Evolutionary conservation across 2,888 invertebrate genomes (phyloP).

Genomic region (Acrobeloides nanus): DNA sequence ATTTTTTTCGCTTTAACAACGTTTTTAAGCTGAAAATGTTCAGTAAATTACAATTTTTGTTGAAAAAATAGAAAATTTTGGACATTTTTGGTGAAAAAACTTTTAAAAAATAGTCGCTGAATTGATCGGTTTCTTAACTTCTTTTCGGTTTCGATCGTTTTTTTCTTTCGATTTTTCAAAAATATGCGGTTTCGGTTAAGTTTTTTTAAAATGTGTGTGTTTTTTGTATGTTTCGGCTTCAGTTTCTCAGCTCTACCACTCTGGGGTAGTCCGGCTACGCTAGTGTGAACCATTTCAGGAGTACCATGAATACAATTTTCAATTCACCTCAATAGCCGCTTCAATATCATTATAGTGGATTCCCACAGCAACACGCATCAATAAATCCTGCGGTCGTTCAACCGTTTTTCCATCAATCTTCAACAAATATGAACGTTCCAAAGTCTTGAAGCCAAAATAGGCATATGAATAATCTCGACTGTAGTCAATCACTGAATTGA

Average conservation of each 20-base stretch:
- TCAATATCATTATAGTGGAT: conserved; percentile 90
- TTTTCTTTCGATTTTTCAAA: conserved; percentile 7
- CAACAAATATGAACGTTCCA: conserved; percentile 86
- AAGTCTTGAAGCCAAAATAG: conserved; percentile 97
- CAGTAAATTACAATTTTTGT: conserved; percentile 9
- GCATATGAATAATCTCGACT: conserved; percentile 93
- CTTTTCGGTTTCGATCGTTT: not conserved
- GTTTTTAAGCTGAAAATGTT: not conserved
- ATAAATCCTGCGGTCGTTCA: conserved; percentile 94
- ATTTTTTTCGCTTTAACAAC: not conserved
- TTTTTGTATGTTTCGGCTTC: too few relatives aligned
- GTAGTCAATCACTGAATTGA: conserved; percentile 91
- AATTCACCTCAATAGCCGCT: conserved; percentile 68
- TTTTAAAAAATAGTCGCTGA: too few relatives aligned
- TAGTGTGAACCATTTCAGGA: too few relatives aligned
- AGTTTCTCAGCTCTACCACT: too few relatives aligned
- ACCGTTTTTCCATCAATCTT: conserved; percentile 79
- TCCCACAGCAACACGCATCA: conserved; percentile 93
- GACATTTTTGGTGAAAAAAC: too few relatives aligned
- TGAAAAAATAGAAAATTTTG: too few relatives aligned
- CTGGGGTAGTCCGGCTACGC: too few relatives aligned
- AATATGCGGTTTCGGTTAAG: too few relatives aligned
- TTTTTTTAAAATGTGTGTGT: too few relatives aligned
- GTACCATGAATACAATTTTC: not conserved
- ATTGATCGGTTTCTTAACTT: too few relatives aligned